These are phyloP conservation scores for Tenthredo distinguenda DNA, from an alignment of 2,888 invertebrate genomes.

Conservation along the genomic window DNA sequence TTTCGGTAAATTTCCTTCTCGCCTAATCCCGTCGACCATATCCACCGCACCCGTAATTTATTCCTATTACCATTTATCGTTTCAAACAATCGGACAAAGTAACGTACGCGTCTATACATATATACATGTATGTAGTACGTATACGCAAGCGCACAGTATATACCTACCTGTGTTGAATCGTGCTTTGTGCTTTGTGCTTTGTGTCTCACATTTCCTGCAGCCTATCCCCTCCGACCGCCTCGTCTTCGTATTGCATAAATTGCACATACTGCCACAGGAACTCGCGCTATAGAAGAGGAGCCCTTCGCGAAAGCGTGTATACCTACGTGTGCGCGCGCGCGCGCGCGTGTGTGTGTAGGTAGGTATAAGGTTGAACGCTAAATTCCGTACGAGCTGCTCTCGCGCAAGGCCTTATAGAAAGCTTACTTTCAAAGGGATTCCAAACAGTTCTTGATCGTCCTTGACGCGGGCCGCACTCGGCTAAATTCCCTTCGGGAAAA, in stretches of 20 bases:
- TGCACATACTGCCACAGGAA: slow-evolving; percentile 41
- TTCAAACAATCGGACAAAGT: slow-evolving; percentile 1
- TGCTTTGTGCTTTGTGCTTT: slow-evolving; percentile 36
- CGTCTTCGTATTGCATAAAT: slow-evolving; percentile 46
- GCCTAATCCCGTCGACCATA: not conserved
- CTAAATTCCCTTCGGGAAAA: not conserved
- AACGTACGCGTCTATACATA: not conserved
- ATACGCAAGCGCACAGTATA: not conserved
- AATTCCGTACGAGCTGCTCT: slow-evolving; percentile 4
- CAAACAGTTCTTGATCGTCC: slow-evolving; percentile 28
- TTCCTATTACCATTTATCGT: slow-evolving; percentile 6
- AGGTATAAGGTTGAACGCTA: not conserved
- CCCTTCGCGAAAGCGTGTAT: not conserved
- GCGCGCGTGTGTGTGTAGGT: not conserved
- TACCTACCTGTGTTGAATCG: not conserved
- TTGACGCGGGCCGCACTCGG: slow-evolving; percentile 28
- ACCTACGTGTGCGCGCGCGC: accelerated
- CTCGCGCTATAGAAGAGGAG: slow-evolving; percentile 6
- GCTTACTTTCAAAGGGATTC: slow-evolving; percentile 48
- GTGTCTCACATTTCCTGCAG: slow-evolving; percentile 25
- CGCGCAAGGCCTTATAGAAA: not conserved
- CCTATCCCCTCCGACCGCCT: not conserved
- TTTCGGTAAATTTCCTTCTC: too few species aligned
- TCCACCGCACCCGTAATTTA: not conserved
- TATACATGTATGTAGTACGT: not conserved